Conservation (phyloP, 2,888 invertebrate genomes). For the Phanerotoma sp. region DNA sequence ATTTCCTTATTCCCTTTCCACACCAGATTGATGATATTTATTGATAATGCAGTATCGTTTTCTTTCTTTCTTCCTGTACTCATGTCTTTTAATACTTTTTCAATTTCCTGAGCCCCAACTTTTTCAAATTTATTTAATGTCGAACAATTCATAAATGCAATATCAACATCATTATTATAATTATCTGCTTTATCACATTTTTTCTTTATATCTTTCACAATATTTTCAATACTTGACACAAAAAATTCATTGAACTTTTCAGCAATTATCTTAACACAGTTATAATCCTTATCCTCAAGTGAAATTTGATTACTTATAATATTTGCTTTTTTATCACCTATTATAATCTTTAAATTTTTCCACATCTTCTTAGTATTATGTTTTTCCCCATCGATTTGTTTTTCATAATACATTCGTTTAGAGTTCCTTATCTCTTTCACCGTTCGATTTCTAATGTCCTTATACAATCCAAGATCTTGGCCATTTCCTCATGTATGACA, state of each 20-base stretch:
- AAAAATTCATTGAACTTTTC: conserved; percentile 16
- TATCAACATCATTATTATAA: neutral
- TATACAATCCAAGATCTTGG: too few species aligned
- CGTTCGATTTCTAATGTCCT: conserved; percentile 4
- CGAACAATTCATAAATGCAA: conserved; percentile 1
- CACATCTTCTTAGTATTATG: conserved; percentile 14
- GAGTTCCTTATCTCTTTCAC: conserved; percentile 5
- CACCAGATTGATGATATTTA: conserved; percentile 2
- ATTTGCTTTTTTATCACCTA: neutral
- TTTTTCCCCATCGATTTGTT: conserved; percentile 15
- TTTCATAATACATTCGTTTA: conserved; percentile 14
- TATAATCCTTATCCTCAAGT: neutral
- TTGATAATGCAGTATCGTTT: conserved; percentile 4
- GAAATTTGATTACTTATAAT: neutral
- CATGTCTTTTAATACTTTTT: conserved; percentile 8
- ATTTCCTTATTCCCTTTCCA: conserved; percentile 12
- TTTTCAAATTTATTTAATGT: neutral
- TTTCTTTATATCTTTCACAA: conserved; percentile 6
- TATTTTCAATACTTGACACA: conserved; percentile 2
- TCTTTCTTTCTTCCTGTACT: conserved; percentile 17
- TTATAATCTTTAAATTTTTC: conserved; percentile 10
- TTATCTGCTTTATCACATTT: neutral
- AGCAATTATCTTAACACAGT: neutral
- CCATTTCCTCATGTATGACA: too few species aligned
- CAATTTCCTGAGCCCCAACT: conserved; percentile 3